Conservation (phyloP, 2,797 vertebrate genomes). For the Tragopan temminckii region DNA sequence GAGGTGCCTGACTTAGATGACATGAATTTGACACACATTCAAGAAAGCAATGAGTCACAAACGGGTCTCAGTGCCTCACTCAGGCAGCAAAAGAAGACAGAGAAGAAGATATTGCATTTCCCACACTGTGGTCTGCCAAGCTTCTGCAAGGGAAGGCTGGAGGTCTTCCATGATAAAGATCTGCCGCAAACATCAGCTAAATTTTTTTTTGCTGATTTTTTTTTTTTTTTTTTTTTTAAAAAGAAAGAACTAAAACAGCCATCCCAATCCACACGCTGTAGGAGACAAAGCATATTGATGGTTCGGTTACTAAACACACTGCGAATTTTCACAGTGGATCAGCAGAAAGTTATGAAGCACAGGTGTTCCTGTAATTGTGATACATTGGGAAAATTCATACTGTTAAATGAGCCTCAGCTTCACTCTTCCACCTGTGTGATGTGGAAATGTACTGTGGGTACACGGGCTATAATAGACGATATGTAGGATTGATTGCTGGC, state of each 20-base stretch:
- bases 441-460: conserved; percentile 72
- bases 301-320: conserved; percentile 57
- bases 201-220: not conserved
- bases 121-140: not conserved
- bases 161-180: not conserved
- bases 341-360: conserved; percentile 80
- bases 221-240: not conserved
- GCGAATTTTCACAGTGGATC: conserved; percentile 77
- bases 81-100: not conserved
- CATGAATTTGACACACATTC: not conserved
- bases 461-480: conserved; percentile 61
- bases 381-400: conserved; percentile 81
- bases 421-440: conserved; percentile 81
- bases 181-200: not conserved
- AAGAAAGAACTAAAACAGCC: not conserved
- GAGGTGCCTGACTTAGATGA: not conserved
- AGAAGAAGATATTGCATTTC: not conserved
- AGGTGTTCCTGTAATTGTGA: conserved; percentile 83
- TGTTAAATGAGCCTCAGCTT: conserved; percentile 81
- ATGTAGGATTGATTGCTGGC: conserved; percentile 62
- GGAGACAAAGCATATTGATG: conserved; percentile 59
- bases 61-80: not conserved
- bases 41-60: conserved; percentile 35
- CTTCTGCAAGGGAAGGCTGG: not conserved
- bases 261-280: not conserved